Evolutionary conservation across 2,888 invertebrate genomes (phyloP).

Genomic region (Drosophila kuntzei): DNA sequence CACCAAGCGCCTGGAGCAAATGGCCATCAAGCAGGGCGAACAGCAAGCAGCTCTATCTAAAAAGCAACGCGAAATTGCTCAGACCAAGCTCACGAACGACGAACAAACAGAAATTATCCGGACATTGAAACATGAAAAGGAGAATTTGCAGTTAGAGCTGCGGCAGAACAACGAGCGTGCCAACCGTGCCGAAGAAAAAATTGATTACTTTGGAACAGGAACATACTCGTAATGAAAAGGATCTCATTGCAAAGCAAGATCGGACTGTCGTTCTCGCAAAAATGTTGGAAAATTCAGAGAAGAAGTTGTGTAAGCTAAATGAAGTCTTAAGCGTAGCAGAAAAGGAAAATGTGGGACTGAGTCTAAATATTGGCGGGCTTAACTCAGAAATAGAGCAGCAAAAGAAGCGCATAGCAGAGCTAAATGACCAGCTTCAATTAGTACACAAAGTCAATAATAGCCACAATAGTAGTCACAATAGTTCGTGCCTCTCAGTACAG

Average conservation of each 20-base stretch:
- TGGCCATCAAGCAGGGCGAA: conserved; percentile 34
- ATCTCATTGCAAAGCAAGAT: conserved; percentile 35
- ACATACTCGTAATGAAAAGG: conserved; percentile 17
- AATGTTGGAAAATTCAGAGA: conserved; percentile 60
- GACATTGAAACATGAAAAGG: conserved; percentile 27
- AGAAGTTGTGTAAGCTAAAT: conserved; percentile 64
- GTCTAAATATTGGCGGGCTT: conserved; percentile 74
- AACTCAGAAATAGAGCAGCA: conserved; percentile 60
- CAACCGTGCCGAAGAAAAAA: conserved; percentile 18
- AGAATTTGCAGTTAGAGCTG: conserved; percentile 18
- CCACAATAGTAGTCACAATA: no score
- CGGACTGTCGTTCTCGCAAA: conserved; percentile 69
- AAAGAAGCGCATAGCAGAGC: conserved; percentile 1
- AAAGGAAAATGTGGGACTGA: conserved; percentile 65
- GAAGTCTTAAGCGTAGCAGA: conserved; percentile 61
- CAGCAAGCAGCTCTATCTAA: conserved; percentile 23
- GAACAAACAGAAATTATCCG: conserved; percentile 24
- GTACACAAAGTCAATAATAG: no score
- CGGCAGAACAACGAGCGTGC: conserved; percentile 17
- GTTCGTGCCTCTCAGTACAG: no score
- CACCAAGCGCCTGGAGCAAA: conserved; percentile 37
- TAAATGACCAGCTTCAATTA: conserved; percentile 17
- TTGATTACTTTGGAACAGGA: conserved; percentile 17
- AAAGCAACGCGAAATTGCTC: conserved; percentile 30
- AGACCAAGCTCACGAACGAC: conserved; percentile 5